Evolutionary conservation across 2,888 invertebrate genomes (phyloP).

Genomic region (Salticus scenicus): DNA sequence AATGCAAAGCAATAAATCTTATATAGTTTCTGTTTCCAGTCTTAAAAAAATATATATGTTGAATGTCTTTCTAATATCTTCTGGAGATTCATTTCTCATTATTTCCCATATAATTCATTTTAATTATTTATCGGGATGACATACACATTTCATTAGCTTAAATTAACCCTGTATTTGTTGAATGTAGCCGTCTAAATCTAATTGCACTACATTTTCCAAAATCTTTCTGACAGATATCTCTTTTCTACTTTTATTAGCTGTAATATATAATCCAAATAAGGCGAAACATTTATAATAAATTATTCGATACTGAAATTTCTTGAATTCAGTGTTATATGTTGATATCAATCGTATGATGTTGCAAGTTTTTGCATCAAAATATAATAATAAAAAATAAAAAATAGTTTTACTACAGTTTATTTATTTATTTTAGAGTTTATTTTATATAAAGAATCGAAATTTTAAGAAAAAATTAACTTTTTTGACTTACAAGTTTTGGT

Average conservation of each 20-base stretch:
- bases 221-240: neutral
- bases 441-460: too few relatives aligned
- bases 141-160: neutral
- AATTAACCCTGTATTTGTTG: neutral
- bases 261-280: neutral
- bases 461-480: too few relatives aligned
- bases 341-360: too few relatives aligned
- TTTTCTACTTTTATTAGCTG: neutral
- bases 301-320: neutral
- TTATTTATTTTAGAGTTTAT: too few relatives aligned
- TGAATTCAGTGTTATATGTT: too few relatives aligned
- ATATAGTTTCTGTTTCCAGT: neutral
- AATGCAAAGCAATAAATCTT: neutral
- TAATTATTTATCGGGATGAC: neutral
- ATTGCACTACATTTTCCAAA: neutral
- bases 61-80: neutral
- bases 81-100: neutral
- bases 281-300: neutral
- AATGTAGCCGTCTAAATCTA: neutral
- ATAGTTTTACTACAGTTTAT: too few relatives aligned
- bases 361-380: too few relatives aligned
- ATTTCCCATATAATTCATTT: neutral
- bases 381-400: too few relatives aligned
- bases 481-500: too few relatives aligned
- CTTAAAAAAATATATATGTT: too few relatives aligned